These are phyloP conservation scores for Drosophila littoralis DNA, from an alignment of 1,140 invertebrate species.

Conservation along the genomic window DNA sequence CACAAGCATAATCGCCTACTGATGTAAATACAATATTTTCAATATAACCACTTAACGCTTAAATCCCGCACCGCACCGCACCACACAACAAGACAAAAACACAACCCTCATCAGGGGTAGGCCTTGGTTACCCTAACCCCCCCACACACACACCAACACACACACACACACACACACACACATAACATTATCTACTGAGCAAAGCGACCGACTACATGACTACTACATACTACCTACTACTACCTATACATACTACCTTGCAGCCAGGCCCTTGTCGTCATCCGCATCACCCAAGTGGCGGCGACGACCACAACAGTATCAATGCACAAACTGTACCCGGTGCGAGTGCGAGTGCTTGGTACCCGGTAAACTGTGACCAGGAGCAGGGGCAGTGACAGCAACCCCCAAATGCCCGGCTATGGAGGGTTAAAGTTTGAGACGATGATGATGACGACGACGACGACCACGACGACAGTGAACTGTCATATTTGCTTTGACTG, in stretches of 20 bases:
- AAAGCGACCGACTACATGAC: slow-evolving; percentile 24
- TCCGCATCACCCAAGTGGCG: slow-evolving; percentile 68
- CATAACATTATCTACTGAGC: slow-evolving; percentile 29
- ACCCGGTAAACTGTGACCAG: slow-evolving; percentile 15
- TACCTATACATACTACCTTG: slow-evolving; percentile 17
- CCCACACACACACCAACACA: background rate
- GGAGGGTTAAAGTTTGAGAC: slow-evolving; percentile 73
- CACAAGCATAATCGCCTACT: slow-evolving; percentile 75
- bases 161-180: background rate
- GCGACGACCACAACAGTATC: slow-evolving; percentile 80
- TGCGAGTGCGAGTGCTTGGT: background rate
- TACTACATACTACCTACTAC: slow-evolving; percentile 28
- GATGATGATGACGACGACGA: slow-evolving; percentile 35
- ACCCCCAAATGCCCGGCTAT: slow-evolving; percentile 61
- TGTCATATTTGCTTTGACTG: slow-evolving; percentile 74
- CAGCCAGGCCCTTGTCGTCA: slow-evolving; percentile 41
- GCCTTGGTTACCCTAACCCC: slow-evolving; percentile 42
- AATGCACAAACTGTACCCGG: slow-evolving; percentile 80
- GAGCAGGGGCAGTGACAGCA: slow-evolving; percentile 45
- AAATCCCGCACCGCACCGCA: slow-evolving; percentile 66
- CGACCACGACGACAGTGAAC: slow-evolving; percentile 57
- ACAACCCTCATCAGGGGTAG: slow-evolving; percentile 51
- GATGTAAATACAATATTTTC: slow-evolving; percentile 83
- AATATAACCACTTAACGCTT: slow-evolving; percentile 83
- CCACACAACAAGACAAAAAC: slow-evolving; percentile 42